These are phyloP conservation scores for Pterostichus madidus DNA, from an alignment of 2,888 invertebrate genomes.

Conservation along the genomic window DNA sequence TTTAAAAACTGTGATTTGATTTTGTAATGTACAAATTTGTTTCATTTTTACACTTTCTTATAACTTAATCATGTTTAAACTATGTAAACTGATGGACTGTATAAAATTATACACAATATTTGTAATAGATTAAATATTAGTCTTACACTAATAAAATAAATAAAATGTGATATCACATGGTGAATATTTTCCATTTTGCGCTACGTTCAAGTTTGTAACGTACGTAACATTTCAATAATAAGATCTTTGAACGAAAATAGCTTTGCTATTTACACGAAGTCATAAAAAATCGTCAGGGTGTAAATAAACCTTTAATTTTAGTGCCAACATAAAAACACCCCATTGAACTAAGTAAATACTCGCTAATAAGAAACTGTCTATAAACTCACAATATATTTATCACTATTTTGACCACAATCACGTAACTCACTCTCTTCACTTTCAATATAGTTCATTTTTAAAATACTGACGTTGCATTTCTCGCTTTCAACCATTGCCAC, in stretches of 20 bases:
- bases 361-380: slow-evolving; percentile 18
- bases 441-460: too few species aligned
- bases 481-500: too few species aligned
- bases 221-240: not conserved
- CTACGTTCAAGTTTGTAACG: slow-evolving; percentile 20
- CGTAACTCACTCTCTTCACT: too few species aligned
- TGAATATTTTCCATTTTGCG: slow-evolving; percentile 51
- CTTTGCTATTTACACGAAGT: slow-evolving; percentile 47
- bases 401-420: not conserved
- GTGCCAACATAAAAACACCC: slow-evolving; percentile 23
- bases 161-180: slow-evolving; percentile 64
- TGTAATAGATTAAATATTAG: slow-evolving; percentile 61
- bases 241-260: slow-evolving; percentile 43
- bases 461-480: too few species aligned
- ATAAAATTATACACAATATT: slow-evolving; percentile 64
- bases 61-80: slow-evolving; percentile 47
- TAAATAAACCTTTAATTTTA: slow-evolving; percentile 28
- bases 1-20: slow-evolving; percentile 65
- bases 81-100: slow-evolving; percentile 59
- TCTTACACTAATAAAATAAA: slow-evolving; percentile 66
- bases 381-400: slow-evolving; percentile 42
- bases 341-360: slow-evolving; percentile 37
- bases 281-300: slow-evolving; percentile 3
- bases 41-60: slow-evolving; percentile 60
- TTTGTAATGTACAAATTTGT: slow-evolving; percentile 62